These are phyloP conservation scores for Neosilurus mollespiculum DNA, from an alignment of 2,797 vertebrate genomes.

Conservation along the genomic window DNA sequence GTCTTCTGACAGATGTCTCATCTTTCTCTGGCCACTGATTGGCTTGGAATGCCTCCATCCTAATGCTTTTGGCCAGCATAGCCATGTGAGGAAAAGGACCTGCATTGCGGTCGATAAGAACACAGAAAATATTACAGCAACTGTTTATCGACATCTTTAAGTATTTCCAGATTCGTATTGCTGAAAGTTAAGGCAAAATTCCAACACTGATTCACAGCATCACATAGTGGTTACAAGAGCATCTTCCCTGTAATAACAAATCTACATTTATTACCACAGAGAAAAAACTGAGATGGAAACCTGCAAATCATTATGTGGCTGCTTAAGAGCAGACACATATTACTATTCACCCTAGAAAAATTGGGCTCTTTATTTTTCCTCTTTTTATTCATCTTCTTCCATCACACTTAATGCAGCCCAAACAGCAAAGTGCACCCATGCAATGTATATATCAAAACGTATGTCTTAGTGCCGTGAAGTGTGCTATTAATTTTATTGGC, in stretches of 20 bases:
- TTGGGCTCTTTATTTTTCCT: too few species aligned
- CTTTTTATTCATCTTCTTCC: too few species aligned
- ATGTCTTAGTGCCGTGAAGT: too few species aligned
- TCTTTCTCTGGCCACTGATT: slow-evolving; percentile 59
- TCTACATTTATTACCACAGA: background rate
- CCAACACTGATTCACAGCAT: background rate
- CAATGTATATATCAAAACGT: too few species aligned
- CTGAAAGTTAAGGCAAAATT: background rate
- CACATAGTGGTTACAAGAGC: background rate
- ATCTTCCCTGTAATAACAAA: background rate
- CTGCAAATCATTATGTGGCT: slow-evolving; percentile 9
- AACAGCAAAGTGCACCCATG: too few species aligned
- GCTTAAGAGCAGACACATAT: too few species aligned
- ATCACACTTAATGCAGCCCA: too few species aligned
- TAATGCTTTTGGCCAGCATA: slow-evolving; percentile 61
- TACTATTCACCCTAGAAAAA: too few species aligned
- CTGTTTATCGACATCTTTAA: background rate
- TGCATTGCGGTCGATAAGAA: slow-evolving; percentile 40
- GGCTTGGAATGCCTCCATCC: slow-evolving; percentile 71
- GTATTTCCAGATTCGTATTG: background rate
- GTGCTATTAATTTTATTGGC: too few species aligned
- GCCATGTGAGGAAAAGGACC: slow-evolving; percentile 63
- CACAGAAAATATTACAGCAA: background rate
- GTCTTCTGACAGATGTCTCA: slow-evolving; percentile 66
- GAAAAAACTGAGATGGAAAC: background rate